Evolutionary conservation across 2,888 invertebrate genomes (phyloP).

Genomic region (Sinohyriopsis cumingii): DNA sequence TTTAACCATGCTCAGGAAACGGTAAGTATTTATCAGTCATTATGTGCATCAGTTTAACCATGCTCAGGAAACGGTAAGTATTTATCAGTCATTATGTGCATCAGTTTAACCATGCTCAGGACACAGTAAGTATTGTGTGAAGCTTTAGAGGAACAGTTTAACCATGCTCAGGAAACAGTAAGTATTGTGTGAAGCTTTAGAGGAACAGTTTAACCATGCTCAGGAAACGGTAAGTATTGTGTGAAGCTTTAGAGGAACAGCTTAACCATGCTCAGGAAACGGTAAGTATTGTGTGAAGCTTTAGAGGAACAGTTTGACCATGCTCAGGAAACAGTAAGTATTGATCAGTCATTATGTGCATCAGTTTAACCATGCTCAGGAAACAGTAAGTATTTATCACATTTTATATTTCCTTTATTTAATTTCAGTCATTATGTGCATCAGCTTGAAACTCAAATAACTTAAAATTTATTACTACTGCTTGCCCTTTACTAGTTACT

Average conservation of each 20-base stretch:
- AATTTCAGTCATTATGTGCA: no score
- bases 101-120: conserved; percentile 63
- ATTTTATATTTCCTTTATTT: background rate
- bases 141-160: conserved; percentile 74
- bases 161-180: conserved; percentile 65
- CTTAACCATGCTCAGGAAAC: conserved; percentile 62
- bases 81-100: no score
- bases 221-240: conserved; percentile 67
- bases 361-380: conserved; percentile 63
- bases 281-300: conserved; percentile 75
- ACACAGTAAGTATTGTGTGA: conserved; percentile 71
- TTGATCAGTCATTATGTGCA: no score
- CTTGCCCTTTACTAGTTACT: no score
- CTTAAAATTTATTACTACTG: no score
- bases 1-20: conserved; percentile 62
- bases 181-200: conserved; percentile 75
- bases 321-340: conserved; percentile 64
- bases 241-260: conserved; percentile 76
- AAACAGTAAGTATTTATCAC: conserved; percentile 51
- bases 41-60: conserved; percentile 61
- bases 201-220: conserved; percentile 67
- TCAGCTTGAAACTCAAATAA: no score
- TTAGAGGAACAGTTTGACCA: conserved; percentile 70
- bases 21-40: no score
- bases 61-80: conserved; percentile 64